Base-by-base conservation (phyloP, 1,140 invertebrate genomes). In the Leptestheria dahalacensis region DNA sequence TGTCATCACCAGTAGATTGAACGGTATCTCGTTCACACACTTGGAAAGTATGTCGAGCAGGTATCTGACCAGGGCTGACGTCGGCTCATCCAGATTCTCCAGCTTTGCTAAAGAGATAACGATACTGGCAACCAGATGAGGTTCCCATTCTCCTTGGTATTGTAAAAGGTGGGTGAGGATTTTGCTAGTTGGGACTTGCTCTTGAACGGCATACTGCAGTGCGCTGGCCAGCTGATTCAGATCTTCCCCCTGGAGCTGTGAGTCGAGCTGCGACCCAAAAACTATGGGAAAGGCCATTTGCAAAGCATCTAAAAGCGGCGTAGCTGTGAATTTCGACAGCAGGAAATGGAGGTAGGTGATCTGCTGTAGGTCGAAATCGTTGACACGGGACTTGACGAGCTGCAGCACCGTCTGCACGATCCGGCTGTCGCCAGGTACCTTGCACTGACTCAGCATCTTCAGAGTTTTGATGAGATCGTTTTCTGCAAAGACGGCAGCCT, bases 331-430 rank as follows among this genome's bases (percentile, higher is more conserved):
- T 29, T 56, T 56, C 12, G 26, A 11, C 26, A 56, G n/a, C 12
- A 56, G 25, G 26, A 33, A 56, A 20, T 56, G 53, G 6, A 56
- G 41, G 25, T 33, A 56, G n/a, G 53, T 26, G 20, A 56, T 56
- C 10, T 56, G 23, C 24, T 29, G 53, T n/a, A 56, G 26, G 28
- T 56, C 53, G 9, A 56, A 25, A 56, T 56, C 53, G 26, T 56
- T 56, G 41, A 56, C 24, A 15, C 33, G 3, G 20, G 28, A 23
- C 12, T 56, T 56, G 26, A 56, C 33, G 28, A 56, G 11, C 21
- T 56, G 10, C 9, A 56, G 26, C 10, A 56, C 26, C 26, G 53
- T 25, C 25, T 56, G 53, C 21, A 56, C 20, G n/a, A 56, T 28
- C 26, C 53, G 21, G 26, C 23, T 25, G 2, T 56, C 53, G 53